Conservation (phyloP, 2,113 vertebrate species). For the Periophthalmus modestus region DNA sequence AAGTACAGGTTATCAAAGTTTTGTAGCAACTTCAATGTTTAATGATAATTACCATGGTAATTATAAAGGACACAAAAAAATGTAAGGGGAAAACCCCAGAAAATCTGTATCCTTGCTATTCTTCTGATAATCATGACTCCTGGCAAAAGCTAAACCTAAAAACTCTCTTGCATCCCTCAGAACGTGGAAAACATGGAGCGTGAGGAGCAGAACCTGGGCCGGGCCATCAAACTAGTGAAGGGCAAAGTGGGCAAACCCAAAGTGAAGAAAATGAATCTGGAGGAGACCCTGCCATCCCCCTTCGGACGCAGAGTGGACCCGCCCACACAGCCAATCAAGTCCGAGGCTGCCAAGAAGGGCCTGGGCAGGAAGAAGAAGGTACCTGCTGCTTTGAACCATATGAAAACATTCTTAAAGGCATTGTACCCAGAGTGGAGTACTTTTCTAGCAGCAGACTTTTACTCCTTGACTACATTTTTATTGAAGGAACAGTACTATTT, state of each 20-base stretch:
- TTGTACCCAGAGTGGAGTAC: too few species aligned
- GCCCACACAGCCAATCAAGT: slow-evolving; percentile 86
- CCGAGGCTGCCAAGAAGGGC: slow-evolving; percentile 88
- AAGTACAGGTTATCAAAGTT: too few species aligned
- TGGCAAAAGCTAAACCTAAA: neutral
- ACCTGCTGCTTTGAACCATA: neutral
- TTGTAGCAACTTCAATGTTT: too few species aligned
- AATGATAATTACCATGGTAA: too few species aligned
- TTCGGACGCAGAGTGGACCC: slow-evolving; percentile 92
- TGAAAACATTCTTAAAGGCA: too few species aligned
- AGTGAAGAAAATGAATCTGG: slow-evolving; percentile 90
- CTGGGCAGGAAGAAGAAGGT: slow-evolving; percentile 94
- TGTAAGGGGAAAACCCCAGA: too few species aligned
- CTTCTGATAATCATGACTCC: too few species aligned
- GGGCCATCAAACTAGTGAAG: slow-evolving; percentile 88
- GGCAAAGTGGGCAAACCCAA: slow-evolving; percentile 98
- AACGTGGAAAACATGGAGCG: slow-evolving; percentile 79
- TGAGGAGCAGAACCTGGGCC: slow-evolving; percentile 84
- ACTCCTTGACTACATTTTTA: too few species aligned
- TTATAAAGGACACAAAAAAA: too few species aligned
- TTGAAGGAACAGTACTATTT: too few species aligned
- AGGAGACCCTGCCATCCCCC: slow-evolving; percentile 93
- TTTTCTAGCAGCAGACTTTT: too few species aligned
- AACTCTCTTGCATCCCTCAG: slow-evolving; percentile 28
- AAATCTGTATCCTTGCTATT: neutral